Conservation (phyloP, 1,140 invertebrate species). For the Mamestra configurata region DNA sequence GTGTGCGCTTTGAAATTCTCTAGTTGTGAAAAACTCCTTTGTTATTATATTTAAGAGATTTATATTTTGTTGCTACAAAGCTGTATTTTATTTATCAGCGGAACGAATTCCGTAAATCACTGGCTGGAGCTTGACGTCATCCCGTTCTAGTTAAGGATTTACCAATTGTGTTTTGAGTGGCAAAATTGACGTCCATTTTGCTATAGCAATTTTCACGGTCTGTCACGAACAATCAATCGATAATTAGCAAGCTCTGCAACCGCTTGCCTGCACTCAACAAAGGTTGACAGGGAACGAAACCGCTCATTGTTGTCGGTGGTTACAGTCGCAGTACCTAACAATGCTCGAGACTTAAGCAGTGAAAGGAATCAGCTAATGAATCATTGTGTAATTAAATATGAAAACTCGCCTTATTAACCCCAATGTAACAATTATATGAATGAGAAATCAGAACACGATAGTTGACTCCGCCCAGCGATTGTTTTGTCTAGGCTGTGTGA, state of each 20-base stretch:
- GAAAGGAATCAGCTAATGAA: conserved; percentile 65
- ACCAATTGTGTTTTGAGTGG: neutral
- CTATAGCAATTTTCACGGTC: conserved; percentile 13
- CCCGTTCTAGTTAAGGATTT: neutral
- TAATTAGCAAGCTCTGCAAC: conserved; percentile 28
- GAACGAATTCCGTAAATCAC: conserved; percentile 8
- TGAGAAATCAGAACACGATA: conserved; percentile 58
- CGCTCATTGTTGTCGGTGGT: conserved; percentile 58
- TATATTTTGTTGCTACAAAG: neutral
- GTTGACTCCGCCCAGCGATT: conserved; percentile 40
- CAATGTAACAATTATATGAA: conserved; percentile 61
- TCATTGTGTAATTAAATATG: conserved; percentile 69
- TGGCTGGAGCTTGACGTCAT: neutral
- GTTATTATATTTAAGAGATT: conserved; percentile 9
- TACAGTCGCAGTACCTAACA: conserved; percentile 53
- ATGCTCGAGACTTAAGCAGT: conserved; percentile 55
- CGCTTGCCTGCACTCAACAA: conserved; percentile 20
- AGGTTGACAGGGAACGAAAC: conserved; percentile 37
- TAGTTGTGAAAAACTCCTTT: neutral
- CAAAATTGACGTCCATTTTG: conserved; percentile 16
- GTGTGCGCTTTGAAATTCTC: neutral
- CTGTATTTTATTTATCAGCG: neutral
- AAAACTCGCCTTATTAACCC: conserved; percentile 66
- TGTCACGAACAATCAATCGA: conserved; percentile 30
- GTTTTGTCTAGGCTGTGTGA: conserved; percentile 52